Evolutionary conservation across 2,797 vertebrate genomes (phyloP).

Genomic region (Hydrophis major): DNA sequence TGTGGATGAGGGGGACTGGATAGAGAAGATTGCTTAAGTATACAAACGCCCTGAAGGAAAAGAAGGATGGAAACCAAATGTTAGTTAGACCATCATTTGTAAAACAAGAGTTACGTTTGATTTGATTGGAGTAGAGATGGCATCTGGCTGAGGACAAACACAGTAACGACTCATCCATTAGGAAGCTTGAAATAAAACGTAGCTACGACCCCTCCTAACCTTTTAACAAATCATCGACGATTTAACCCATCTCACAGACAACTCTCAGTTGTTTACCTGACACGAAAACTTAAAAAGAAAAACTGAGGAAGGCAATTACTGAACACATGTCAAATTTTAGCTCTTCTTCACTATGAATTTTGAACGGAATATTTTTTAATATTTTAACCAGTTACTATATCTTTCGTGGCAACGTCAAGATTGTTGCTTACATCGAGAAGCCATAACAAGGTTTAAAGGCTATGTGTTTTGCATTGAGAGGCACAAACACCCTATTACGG

Average conservation of each 20-base stretch:
- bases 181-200: constrained; percentile 16
- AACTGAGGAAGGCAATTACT: background rate
- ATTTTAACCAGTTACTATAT: background rate
- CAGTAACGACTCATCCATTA: background rate
- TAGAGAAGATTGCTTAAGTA: constrained; percentile 98
- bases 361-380: background rate
- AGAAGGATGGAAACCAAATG: background rate
- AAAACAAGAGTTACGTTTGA: background rate
- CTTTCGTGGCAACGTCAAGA: background rate
- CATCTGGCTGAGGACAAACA: background rate
- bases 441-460: constrained; percentile 2
- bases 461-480: background rate
- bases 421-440: background rate
- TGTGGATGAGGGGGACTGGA: constrained; percentile 93
- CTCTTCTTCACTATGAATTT: background rate
- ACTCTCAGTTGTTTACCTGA: background rate
- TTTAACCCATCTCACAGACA: background rate
- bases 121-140: background rate
- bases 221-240: constrained; percentile 13
- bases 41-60: constrained; percentile 86
- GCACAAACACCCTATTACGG: too few species aligned
- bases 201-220: background rate
- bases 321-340: constrained; percentile 13
- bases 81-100: constrained; percentile 35
- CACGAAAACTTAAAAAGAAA: background rate